These are phyloP conservation scores for Luscinia megarhynchos DNA, from an alignment of 2,797 vertebrate genomes.

Conservation along the genomic window DNA sequence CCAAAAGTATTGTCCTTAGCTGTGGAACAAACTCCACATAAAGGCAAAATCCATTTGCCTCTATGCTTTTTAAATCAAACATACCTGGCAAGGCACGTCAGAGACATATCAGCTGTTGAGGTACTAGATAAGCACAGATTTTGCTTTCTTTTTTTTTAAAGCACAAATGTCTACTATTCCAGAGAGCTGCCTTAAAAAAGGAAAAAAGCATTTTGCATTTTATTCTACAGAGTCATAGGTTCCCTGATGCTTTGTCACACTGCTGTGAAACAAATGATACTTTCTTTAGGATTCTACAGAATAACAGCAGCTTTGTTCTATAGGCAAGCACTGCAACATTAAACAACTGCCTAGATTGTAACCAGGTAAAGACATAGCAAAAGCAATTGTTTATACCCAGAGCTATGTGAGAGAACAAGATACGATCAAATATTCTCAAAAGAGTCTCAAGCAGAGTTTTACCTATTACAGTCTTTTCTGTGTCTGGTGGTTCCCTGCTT, in stretches of 20 bases:
- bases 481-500: background rate
- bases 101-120: constrained; percentile 13
- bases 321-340: background rate
- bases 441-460: background rate
- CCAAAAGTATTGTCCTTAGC: background rate
- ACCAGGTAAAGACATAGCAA: background rate
- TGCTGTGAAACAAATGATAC: constrained; percentile 51
- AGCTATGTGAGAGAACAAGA: background rate
- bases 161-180: constrained; percentile 54
- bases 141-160: constrained; percentile 14
- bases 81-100: background rate
- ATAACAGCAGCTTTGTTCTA: constrained; percentile 30
- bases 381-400: background rate
- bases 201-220: background rate
- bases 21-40: background rate
- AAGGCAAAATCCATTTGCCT: background rate
- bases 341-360: background rate
- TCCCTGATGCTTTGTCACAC: constrained; percentile 33
- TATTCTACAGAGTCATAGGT: constrained; percentile 45
- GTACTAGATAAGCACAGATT: background rate
- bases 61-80: background rate
- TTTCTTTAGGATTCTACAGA: constrained; percentile 55
- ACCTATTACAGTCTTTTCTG: background rate
- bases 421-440: background rate
- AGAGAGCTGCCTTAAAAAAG: constrained; percentile 2